Base-by-base conservation (phyloP, 2,113 vertebrate species). In the Electrona antarctica region DNA sequence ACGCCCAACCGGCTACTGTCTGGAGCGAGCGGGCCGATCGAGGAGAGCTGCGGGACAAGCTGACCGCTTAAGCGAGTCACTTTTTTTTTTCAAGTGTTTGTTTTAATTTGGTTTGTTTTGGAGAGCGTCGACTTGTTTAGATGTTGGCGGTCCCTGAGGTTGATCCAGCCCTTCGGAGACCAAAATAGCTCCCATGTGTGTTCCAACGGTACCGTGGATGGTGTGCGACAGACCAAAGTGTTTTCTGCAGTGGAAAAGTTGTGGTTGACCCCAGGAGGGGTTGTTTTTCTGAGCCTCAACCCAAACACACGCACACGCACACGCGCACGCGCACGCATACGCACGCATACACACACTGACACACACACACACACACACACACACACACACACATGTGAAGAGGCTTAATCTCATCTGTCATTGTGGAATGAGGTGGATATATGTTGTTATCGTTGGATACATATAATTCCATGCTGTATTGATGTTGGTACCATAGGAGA, bases 111-210 rank as follows among this genome's bases (percentile, higher is more conserved):
- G 55, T 62, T 67, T 80, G 75, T 67, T 79, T 82, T 85, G 83
- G 81, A 83, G 14, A 69, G 33, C 2, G 41, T 55, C 45, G 69
- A 45, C 54, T 82, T 88, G 85, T 88, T 89, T 90, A 81, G 79
- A 76, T 62, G 78, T 72, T 67, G 68, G 76, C 76, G 77, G 77
- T 77, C 85, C 51, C 74, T 74, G 65, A 77, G 3, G 29, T 45
- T 3, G 45, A 58, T 64, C 79, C 80, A 81, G 64, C 29, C 33
- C 11, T 69, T 71, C 5, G 0, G 41, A 83, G 68, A 78, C 64
- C 56, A 69, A 85, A 86, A 84, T 88, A 88, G 55, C 49, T 81
- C 76, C 79, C 65, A 71, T 89, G 77, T 89, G 80, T 83, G 21
- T 45, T 73, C 60, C 15, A 77, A 66, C 48, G 74, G 65, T 52